Base-by-base conservation (phyloP, 2,113 vertebrate genomes). In the Labrus mixtus region DNA sequence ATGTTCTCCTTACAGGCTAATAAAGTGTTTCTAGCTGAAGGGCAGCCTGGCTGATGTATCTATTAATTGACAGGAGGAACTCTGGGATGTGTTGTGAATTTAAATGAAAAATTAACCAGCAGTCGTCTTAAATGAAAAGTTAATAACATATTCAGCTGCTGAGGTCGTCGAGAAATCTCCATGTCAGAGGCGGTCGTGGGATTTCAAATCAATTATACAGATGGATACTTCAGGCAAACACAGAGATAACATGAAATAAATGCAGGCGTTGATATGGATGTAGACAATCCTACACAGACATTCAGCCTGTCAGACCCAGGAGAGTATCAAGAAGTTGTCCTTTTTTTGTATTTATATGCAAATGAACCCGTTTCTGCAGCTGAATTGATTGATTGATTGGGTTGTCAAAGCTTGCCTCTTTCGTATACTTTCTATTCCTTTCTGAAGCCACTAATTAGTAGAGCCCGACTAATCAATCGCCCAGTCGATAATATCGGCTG, bases 91-190 rank as follows among this genome's bases (percentile, higher is more conserved):
- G 66, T 77, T 63, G 41, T 25, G 33, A 59, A 85, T 80, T 80
- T 81, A 70, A 83, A 86, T 84, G 33, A 78, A 81, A 82, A 76
- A 79, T 82, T 57, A 74, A 73, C 12, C 4, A 19, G 53, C 48
- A 12, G 23, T 15, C 17, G 13, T 69, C 39, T 57, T 45, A 56
- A 61, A 76, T 60, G 3, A 84, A 73, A 70, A 25, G 45, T 39
- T 67, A 54, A 59, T 43, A 66, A 54, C 56, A 67, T 45, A 57
- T 66, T 73, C 43, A 50, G 19, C 68, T 22, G 51, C 65, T 71
- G 23, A 8, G 16, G 41, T 48, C 45, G 6, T 16, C 7, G 43
- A 72, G 23, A 41, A 25, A 22, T 17, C 7, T 56, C n/a, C 10
- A 15, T 25, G 69, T 57, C 9, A 46, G 41, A 60, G 54, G 17